Percentiles rank a stretch among this genome's conserved stretches.
Evolutionary conservation across 2,888 invertebrate genomes (phyloP).

Genomic region (Rhabditoides inermis): DNA sequence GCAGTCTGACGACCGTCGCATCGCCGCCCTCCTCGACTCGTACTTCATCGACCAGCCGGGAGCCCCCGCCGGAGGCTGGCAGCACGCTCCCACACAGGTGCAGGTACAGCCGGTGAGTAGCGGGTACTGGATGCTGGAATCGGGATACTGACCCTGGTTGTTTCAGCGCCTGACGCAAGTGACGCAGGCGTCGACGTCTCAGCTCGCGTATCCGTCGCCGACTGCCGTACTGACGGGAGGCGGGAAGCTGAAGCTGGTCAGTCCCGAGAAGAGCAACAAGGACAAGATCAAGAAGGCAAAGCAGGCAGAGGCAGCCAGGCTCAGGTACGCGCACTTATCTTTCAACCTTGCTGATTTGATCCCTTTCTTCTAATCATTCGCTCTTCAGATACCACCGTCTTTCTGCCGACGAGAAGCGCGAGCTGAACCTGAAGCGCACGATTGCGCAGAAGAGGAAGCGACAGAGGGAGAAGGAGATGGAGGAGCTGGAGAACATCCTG

Average conservation of each 20-base stretch:
- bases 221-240: neutral
- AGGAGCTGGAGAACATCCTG: constrained; percentile 45
- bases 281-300: constrained; percentile 43
- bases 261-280: constrained; percentile 36
- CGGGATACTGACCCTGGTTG: too few relatives aligned
- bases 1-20: constrained; percentile 7
- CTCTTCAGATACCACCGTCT: constrained; percentile 40
- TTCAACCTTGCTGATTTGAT: neutral
- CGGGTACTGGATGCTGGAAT: too few relatives aligned
- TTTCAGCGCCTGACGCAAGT: too few relatives aligned
- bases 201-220: neutral
- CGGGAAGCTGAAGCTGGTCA: constrained; percentile 10
- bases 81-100: too few relatives aligned
- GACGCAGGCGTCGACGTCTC: too few relatives aligned
- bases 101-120: too few relatives aligned
- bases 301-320: constrained; percentile 50
- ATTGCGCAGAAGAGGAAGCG: constrained; percentile 50
- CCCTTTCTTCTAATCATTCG: neutral
- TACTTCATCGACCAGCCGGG: constrained; percentile 31
- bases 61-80: too few relatives aligned
- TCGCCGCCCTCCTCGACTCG: constrained; percentile 18
- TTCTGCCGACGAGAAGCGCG: constrained; percentile 44
- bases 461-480: constrained; percentile 49
- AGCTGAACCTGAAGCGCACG: constrained; percentile 47
- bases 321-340: constrained; percentile 16